phyloP scores from a whole-genome alignment of 2,888 invertebrate species.

The Imbricaverruca yamaguchii region DNA sequence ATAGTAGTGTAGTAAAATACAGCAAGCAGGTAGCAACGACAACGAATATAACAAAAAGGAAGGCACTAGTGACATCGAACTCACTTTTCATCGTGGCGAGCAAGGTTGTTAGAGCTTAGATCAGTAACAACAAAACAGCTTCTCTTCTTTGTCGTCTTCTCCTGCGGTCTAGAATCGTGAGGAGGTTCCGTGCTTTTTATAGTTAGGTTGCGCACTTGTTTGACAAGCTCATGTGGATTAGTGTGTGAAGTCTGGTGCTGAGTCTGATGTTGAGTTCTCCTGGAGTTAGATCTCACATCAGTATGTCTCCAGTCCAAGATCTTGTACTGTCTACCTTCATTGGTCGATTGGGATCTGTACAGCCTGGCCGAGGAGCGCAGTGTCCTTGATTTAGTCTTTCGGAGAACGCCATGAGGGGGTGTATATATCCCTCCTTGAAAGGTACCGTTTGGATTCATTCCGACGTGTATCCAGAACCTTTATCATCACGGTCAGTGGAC shows the following conservation, averaged over 20 bases:
- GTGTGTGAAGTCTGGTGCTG: too few species aligned
- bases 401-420: not conserved
- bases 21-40: too few species aligned
- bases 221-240: not conserved
- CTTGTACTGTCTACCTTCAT: not conserved
- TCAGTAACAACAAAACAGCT: not conserved
- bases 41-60: too few species aligned
- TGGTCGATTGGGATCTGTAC: not conserved
- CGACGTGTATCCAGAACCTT: not conserved
- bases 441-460: not conserved
- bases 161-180: not conserved
- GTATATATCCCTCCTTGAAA: not conserved
- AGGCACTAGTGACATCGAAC: not conserved
- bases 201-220: not conserved
- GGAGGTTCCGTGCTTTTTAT: not conserved
- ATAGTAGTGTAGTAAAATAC: too few species aligned
- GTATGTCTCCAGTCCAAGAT: not conserved
- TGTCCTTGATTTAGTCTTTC: not conserved
- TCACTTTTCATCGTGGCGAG: not conserved
- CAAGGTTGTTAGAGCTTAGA: constrained; percentile 8
- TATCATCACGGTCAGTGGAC: not conserved
- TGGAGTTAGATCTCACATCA: not conserved
- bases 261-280: not conserved
- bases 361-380: not conserved
- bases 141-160: not conserved